Conservation (phyloP, 2,888 invertebrate species). For the Graphium colonna region DNA sequence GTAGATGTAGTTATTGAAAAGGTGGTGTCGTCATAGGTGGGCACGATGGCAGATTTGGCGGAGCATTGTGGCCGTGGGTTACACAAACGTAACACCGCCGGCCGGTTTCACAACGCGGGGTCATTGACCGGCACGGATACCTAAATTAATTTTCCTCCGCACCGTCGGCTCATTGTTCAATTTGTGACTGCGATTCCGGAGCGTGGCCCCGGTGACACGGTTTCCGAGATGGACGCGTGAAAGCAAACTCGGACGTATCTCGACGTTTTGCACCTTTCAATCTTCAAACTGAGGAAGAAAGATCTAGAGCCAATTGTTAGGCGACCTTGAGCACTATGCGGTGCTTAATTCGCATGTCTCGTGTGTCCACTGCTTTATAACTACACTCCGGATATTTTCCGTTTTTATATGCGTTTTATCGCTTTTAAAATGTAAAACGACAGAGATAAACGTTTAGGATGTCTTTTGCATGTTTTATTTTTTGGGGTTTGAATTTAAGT, state of each 20-base stretch:
- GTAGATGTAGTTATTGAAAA: slow-evolving; percentile 37
- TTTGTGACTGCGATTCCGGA: slow-evolving; percentile 62
- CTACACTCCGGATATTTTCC: too few species aligned
- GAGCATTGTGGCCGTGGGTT: slow-evolving; percentile 70
- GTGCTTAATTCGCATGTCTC: too few species aligned
- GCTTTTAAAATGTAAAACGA: too few species aligned
- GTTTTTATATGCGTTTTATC: too few species aligned
- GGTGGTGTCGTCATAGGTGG: slow-evolving; percentile 61
- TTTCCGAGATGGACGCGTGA: slow-evolving; percentile 32
- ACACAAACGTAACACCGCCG: slow-evolving; percentile 76
- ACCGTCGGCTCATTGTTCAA: slow-evolving; percentile 67
- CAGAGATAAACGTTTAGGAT: too few species aligned
- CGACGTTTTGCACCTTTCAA: too few species aligned
- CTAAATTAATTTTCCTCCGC: slow-evolving; percentile 76
- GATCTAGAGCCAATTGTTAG: too few species aligned
- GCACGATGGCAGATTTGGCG: slow-evolving; percentile 62
- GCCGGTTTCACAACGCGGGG: slow-evolving; percentile 75
- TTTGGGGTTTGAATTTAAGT: too few species aligned
- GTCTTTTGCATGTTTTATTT: too few species aligned
- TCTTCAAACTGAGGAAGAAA: too few species aligned
- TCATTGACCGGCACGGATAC: slow-evolving; percentile 77
- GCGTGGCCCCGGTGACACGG: slow-evolving; percentile 51
- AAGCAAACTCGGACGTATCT: slow-evolving; percentile 36
- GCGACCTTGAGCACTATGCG: too few species aligned
- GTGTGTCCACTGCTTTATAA: too few species aligned